These are phyloP conservation scores for Emberiza fucata DNA, from an alignment of 2,113 vertebrate species.

Conservation along the genomic window DNA sequence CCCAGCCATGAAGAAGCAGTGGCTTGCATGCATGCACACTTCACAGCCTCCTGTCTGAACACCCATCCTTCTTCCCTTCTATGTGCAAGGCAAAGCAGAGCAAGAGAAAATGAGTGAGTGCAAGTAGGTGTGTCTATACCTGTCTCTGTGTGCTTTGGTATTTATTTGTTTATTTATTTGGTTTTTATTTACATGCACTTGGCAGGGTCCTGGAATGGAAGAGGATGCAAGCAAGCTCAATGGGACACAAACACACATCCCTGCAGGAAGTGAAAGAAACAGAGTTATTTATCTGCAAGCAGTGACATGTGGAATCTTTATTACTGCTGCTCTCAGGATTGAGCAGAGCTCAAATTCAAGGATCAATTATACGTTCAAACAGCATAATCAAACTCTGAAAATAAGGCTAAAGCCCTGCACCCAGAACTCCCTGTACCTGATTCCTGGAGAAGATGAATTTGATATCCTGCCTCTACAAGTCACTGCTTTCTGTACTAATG, in stretches of 20 bases:
- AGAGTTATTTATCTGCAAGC: background rate
- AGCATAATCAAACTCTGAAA: background rate
- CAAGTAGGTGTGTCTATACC: fast-evolving
- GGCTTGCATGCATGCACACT: background rate
- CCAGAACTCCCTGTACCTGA: background rate
- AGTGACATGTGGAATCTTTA: background rate
- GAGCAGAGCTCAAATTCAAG: background rate
- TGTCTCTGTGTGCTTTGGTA: background rate
- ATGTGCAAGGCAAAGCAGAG: background rate
- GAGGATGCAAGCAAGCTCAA: background rate
- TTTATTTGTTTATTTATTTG: too few species aligned
- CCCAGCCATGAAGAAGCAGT: background rate
- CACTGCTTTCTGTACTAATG: background rate
- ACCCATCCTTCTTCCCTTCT: background rate
- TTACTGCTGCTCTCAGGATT: background rate
- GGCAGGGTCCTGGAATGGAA: background rate
- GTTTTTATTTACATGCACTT: background rate
- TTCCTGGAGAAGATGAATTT: background rate
- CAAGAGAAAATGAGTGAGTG: fast-evolving
- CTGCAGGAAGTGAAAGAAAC: background rate
- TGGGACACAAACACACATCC: background rate
- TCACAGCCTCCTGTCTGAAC: background rate
- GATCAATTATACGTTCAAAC: background rate
- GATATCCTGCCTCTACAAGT: background rate
- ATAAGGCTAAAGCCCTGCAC: background rate